Evolutionary conservation across 2,888 invertebrate genomes (phyloP).

Genomic region (Argyresthia albistria): DNA sequence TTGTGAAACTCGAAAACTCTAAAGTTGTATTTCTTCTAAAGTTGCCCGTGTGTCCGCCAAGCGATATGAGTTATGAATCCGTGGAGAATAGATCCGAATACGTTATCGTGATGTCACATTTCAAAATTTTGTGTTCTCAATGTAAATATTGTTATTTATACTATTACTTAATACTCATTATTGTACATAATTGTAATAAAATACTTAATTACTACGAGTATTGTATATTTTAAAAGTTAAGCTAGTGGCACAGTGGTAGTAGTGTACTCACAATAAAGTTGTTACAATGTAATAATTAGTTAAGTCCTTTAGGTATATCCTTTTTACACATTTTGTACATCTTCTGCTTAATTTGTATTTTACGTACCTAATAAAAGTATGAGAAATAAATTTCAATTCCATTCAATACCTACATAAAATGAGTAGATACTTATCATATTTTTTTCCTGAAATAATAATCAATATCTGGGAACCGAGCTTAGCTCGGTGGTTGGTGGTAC

Average conservation of each 20-base stretch:
- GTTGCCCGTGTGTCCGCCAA: conserved; percentile 26
- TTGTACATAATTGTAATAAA: conserved; percentile 1
- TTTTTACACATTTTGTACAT: conserved; percentile 24
- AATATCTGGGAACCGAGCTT: no score
- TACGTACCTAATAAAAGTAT: conserved; percentile 3
- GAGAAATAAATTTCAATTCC: background rate
- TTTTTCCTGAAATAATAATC: no score
- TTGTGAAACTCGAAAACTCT: conserved; percentile 52
- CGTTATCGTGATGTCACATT: no score
- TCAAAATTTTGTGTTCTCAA: conserved; percentile 18
- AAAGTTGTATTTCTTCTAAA: conserved; percentile 45
- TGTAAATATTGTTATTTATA: conserved; percentile 60
- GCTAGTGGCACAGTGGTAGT: background rate
- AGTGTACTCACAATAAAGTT: no score
- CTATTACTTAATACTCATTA: conserved; percentile 23
- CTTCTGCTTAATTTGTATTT: background rate
- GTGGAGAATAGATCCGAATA: background rate
- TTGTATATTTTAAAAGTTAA: background rate
- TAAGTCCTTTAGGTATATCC: background rate
- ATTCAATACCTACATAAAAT: background rate
- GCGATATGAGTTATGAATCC: conserved; percentile 16
- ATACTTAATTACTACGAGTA: background rate
- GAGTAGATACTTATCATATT: background rate
- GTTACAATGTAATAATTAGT: no score
- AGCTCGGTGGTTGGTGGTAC: no score